Percentiles rank a stretch among this genome's conserved stretches.
Conservation (phyloP, 2,797 vertebrate genomes). For the Gambusia yucatana region DNA sequence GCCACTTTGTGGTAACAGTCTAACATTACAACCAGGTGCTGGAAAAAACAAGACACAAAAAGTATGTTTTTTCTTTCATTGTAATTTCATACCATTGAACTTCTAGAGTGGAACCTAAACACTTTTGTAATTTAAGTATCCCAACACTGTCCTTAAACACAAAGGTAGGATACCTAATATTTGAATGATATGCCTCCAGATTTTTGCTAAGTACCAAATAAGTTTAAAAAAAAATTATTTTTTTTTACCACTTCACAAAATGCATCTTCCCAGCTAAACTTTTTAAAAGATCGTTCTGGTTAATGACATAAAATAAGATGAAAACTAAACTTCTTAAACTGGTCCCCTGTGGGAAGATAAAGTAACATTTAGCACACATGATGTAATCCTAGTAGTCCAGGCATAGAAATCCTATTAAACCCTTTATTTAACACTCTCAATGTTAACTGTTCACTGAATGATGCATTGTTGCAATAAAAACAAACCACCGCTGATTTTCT, state of each 20-base stretch:
- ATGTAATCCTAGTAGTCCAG: background rate
- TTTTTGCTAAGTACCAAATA: background rate
- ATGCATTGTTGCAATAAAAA: constrained; percentile 10
- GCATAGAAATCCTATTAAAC: background rate
- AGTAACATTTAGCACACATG: background rate
- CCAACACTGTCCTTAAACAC: background rate
- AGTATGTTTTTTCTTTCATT: background rate
- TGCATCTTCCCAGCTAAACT: background rate
- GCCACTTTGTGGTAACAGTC: background rate
- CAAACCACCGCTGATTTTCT: constrained; percentile 23
- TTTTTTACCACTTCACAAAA: background rate
- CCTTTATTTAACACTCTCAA: background rate
- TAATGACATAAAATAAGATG: background rate
- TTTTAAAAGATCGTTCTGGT: background rate
- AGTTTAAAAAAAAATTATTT: background rate
- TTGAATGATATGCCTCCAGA: background rate
- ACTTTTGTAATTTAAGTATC: background rate
- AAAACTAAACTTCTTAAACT: background rate
- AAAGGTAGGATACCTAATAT: background rate
- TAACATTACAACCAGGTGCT: background rate
- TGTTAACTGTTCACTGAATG: background rate
- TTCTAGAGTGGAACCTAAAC: background rate
- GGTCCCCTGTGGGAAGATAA: background rate
- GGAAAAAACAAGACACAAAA: background rate
- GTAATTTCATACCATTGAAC: background rate